A percentile compares a stretch with the other conserved stretches of the same genome.
phyloP scores from a whole-genome alignment of 2,888 invertebrate genomes.

The Drosophila paramelanica region DNA sequence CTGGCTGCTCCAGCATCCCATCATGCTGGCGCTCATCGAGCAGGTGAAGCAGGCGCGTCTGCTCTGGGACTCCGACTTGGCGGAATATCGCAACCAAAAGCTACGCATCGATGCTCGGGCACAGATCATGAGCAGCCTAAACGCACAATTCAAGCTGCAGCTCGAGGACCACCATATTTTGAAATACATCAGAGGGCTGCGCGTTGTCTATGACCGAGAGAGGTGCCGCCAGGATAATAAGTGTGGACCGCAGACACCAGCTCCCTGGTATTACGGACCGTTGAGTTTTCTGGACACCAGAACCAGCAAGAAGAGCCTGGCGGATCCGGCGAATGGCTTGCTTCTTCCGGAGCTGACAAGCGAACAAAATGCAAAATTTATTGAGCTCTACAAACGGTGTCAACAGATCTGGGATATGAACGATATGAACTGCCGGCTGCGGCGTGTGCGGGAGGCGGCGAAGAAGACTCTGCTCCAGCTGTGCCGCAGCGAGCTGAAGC shows the following conservation, averaged over 20 bases:
- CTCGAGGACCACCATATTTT: conserved; percentile 22
- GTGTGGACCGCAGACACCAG: background rate
- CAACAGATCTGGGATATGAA: conserved; percentile 42
- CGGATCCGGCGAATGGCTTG: background rate
- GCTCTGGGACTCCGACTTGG: conserved; percentile 40
- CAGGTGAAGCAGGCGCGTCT: conserved; percentile 18
- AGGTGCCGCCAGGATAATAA: conserved; percentile 19
- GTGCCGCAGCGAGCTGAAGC: conserved; percentile 33
- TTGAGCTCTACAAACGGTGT: conserved; percentile 44
- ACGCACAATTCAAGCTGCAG: conserved; percentile 21
- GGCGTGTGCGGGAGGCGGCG: conserved; percentile 37
- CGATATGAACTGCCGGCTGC: conserved; percentile 39
- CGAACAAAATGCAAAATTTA: conserved; percentile 35
- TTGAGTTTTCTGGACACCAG: conserved; percentile 26
- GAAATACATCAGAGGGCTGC: conserved; percentile 23
- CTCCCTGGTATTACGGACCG: conserved; percentile 29
- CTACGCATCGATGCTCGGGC: conserved; percentile 25
- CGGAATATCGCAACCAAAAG: conserved; percentile 29
- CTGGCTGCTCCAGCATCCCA: conserved; percentile 45
- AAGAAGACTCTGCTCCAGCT: conserved; percentile 33
- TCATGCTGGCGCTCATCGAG: conserved; percentile 48
- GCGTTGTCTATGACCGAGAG: conserved; percentile 15
- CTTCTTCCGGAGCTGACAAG: conserved; percentile 35
- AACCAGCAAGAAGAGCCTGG: background rate
- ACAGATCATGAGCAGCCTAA: conserved; percentile 30